These are phyloP conservation scores for Crax fasciolata DNA, from an alignment of 2,797 vertebrate genomes.

Conservation along the genomic window DNA sequence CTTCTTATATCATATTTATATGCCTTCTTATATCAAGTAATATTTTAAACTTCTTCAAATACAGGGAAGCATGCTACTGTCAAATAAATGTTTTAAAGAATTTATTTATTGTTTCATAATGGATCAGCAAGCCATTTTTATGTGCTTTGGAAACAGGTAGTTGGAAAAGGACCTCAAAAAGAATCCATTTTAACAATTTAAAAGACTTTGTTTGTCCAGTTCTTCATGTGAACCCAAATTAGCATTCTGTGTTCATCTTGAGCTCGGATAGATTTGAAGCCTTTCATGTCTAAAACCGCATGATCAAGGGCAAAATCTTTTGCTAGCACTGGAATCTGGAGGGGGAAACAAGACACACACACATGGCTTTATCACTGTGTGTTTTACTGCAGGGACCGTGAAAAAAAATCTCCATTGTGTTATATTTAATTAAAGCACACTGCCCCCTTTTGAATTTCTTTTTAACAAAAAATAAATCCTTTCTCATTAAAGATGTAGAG, in stretches of 20 bases:
- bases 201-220: constrained; percentile 56
- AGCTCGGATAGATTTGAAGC: constrained; percentile 52
- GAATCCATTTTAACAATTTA: constrained; percentile 53
- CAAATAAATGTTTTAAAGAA: background rate
- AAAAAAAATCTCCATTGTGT: constrained; percentile 23
- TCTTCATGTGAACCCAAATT: constrained; percentile 59
- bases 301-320: constrained; percentile 76
- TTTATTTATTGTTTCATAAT: background rate
- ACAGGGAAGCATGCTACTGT: background rate
- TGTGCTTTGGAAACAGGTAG: background rate
- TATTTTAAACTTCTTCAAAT: background rate
- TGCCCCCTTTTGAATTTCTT: constrained; percentile 64
- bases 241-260: constrained; percentile 69
- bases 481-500: constrained; percentile 40
- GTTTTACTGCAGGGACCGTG: constrained; percentile 37
- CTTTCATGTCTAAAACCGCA: constrained; percentile 76
- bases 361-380: constrained; percentile 40
- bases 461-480: constrained; percentile 57
- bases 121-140: background rate
- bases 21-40: background rate
- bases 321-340: constrained; percentile 48
- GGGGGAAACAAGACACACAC: constrained; percentile 11
- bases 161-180: constrained; percentile 29
- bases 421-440: constrained; percentile 64
- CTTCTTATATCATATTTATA: background rate